phyloP scores from a whole-genome alignment of 1,140 invertebrate species.

The Pectinophora gossypiella region DNA sequence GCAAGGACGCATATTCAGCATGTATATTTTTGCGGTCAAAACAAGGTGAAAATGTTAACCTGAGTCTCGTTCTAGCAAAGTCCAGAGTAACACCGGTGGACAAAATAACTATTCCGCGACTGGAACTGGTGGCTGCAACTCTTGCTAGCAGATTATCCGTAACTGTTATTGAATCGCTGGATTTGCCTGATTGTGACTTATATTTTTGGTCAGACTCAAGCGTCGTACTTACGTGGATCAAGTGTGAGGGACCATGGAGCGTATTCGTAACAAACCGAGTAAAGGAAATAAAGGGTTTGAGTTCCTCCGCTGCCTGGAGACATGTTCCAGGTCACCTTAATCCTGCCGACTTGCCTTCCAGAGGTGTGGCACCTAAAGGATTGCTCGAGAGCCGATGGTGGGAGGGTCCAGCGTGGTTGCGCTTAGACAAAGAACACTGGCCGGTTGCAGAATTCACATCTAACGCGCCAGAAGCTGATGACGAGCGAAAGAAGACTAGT shows the following conservation, averaged over 20 bases:
- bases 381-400: constrained; percentile 50
- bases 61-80: constrained; percentile 6
- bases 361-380: constrained; percentile 38
- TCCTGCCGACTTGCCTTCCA: constrained; percentile 57
- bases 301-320: constrained; percentile 32
- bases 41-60: neutral
- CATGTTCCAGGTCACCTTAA: constrained; percentile 52
- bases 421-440: constrained; percentile 16
- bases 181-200: neutral
- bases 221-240: constrained; percentile 6
- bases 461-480: neutral
- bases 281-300: constrained; percentile 32
- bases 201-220: constrained; percentile 10
- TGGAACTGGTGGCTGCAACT: constrained; percentile 4
- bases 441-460: constrained; percentile 7
- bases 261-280: constrained; percentile 29
- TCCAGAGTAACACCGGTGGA: constrained; percentile 1
- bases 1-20: neutral
- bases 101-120: constrained; percentile 3
- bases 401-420: constrained; percentile 51
- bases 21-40: constrained; percentile 6
- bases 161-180: neutral
- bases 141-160: neutral
- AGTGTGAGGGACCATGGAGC: neutral
- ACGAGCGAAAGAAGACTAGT: constrained; percentile 2